phyloP scores from a whole-genome alignment of 2,888 invertebrate species.

The Corythucha ciliata region DNA sequence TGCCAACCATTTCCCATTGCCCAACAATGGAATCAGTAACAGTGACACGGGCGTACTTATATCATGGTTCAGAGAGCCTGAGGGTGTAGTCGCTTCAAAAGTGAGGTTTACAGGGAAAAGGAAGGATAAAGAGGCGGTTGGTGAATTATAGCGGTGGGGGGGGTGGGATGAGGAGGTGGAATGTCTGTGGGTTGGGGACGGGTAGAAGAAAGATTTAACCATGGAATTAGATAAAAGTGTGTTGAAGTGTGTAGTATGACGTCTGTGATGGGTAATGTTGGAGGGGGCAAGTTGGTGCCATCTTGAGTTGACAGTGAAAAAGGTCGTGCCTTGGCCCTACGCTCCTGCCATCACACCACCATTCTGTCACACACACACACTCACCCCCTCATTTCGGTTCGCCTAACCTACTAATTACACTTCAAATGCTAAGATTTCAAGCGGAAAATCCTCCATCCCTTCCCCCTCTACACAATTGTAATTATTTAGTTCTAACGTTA shows the following conservation, averaged over 20 bases:
- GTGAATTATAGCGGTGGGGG: constrained; percentile 7
- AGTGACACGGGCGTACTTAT: too few species aligned
- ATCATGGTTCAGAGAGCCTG: too few species aligned
- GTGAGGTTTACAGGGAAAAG: constrained; percentile 19
- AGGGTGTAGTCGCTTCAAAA: too few species aligned
- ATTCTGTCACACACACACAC: constrained; percentile 28
- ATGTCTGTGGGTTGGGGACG: constrained; percentile 5
- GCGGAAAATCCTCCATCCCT: constrained; percentile 29
- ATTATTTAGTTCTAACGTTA: constrained; percentile 32
- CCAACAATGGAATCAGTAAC: too few species aligned
- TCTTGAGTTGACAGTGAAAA: constrained; percentile 31
- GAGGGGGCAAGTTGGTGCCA: constrained; percentile 28
- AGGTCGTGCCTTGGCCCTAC: constrained; percentile 21
- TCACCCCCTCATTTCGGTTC: constrained; percentile 30
- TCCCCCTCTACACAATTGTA: constrained; percentile 30
- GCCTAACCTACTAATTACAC: constrained; percentile 33
- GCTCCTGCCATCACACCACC: constrained; percentile 19
- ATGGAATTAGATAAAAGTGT: constrained; percentile 24
- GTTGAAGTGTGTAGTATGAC: constrained; percentile 23
- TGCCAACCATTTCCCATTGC: too few species aligned
- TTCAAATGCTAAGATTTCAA: constrained; percentile 32
- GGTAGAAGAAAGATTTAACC: constrained; percentile 18
- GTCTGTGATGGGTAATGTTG: constrained; percentile 22
- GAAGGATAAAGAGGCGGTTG: constrained; percentile 8
- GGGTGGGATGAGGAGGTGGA: constrained; percentile 2